Percentiles rank a stretch among this genome's conserved stretches.
These are phyloP conservation scores for Pedionomus torquatus DNA, from an alignment of 2,113 vertebrate species.

Conservation along the genomic window DNA sequence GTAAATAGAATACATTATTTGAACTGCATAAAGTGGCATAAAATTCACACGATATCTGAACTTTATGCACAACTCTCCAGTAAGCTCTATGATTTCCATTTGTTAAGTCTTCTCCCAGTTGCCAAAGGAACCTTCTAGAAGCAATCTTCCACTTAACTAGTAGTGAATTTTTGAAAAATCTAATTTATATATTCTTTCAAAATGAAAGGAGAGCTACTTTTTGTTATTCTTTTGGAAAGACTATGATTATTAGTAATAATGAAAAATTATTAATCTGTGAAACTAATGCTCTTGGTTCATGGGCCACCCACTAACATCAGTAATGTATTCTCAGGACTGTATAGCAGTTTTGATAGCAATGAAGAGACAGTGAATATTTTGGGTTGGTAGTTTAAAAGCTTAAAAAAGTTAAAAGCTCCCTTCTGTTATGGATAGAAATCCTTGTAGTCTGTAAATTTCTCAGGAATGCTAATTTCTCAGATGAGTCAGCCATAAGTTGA, in stretches of 20 bases:
- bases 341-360: not conserved
- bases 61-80: not conserved
- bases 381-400: not conserved
- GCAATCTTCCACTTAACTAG: not conserved
- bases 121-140: not conserved
- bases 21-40: not conserved
- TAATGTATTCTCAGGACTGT: not conserved
- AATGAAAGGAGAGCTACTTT: not conserved
- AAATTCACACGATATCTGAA: not conserved
- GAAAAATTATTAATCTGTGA: not conserved
- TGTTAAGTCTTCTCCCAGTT: not conserved
- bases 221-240: not conserved
- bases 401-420: not conserved
- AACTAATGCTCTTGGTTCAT: not conserved
- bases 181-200: rapidly evolving
- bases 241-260: not conserved
- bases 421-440: not conserved
- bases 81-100: not conserved
- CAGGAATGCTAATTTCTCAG: not conserved
- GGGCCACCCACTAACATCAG: not conserved
- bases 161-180: not conserved
- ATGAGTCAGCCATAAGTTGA: not conserved
- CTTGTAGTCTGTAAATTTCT: not conserved
- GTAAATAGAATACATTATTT: not conserved
- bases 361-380: not conserved